Conservation (phyloP, 2,797 vertebrate genomes). For the Coregonus ussuriensis region DNA sequence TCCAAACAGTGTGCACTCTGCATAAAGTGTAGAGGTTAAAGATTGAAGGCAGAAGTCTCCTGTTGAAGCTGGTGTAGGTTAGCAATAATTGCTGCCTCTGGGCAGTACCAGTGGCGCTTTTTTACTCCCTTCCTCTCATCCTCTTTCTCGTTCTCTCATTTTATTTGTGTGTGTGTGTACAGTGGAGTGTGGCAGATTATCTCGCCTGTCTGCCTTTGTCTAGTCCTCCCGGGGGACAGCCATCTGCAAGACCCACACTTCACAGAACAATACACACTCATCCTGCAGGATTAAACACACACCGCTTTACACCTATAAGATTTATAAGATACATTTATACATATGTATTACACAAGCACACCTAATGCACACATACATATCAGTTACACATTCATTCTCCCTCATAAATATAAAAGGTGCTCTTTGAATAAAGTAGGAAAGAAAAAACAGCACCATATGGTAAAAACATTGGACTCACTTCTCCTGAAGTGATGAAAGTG, state of each 20-base stretch:
- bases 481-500: not conserved
- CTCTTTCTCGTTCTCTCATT: constrained; percentile 8
- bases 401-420: not conserved
- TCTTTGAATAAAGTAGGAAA: no score
- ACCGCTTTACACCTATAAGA: no score
- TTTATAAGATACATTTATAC: no score
- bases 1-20: not conserved
- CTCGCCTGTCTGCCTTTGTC: constrained; percentile 19
- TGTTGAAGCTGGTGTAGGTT: not conserved
- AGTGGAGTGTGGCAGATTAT: constrained; percentile 16
- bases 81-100: not conserved
- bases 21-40: not conserved
- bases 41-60: not conserved
- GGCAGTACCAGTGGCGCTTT: not conserved
- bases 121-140: not conserved
- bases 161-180: constrained; percentile 8
- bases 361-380: not conserved
- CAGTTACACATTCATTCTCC: not conserved
- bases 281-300: no score
- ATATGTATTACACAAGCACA: no score
- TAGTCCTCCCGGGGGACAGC: not conserved
- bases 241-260: constrained; percentile 36
- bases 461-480: not conserved
- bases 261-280: constrained; percentile 13
- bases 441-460: not conserved